Base-by-base conservation (phyloP, 2,888 invertebrate species). In the Teleiodes luculella region DNA sequence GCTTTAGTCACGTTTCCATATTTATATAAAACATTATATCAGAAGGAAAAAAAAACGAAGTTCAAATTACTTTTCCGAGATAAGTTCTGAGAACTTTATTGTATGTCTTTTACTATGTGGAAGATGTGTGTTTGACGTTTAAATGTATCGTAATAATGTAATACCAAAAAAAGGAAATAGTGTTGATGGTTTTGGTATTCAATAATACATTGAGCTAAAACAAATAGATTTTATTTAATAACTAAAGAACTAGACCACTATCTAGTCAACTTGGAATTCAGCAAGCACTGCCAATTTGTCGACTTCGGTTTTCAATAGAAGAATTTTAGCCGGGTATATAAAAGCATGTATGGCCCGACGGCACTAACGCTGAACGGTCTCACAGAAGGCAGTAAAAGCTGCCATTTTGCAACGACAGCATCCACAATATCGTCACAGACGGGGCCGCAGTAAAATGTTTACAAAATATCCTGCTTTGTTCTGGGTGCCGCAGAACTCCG, bases 361-460 rank as follows among this genome's bases (percentile, higher is more conserved):
- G 75, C 73, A 68, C 51, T 55, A 16, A 54, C 64, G 70, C 66
- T 61, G 71, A 78, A 76, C 76, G 76, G 76, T 75, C 70, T 76
- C 73, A 72, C 67, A 72, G 77, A 71, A 72, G 78, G 86, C 76
- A 83, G 82, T 87, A 87, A 86, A 86, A 86, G 81, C 68, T 74
- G 82, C 76, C 80, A 79, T 86, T 81, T 80, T 83, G 83, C 80
- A 75, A 69, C 79, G 77, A 76, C 78, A 80, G 78, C 80, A 77
- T 73, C 79, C 82, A 82, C 84, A 86, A 85, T 85, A 84, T 76
- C 78, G 85, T 78, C 83, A 78, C 87, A 86, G 85, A 72, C 85
- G 75, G 86, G 78, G 79, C 67, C 80, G 84, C 76, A 84, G 80
- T 87, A 87, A 87, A 87, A 87, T 85, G 86, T 81, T 84, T 83